These are phyloP conservation scores for Drosophila ercepeae DNA, from an alignment of 1,140 invertebrate species.

Conservation along the genomic window DNA sequence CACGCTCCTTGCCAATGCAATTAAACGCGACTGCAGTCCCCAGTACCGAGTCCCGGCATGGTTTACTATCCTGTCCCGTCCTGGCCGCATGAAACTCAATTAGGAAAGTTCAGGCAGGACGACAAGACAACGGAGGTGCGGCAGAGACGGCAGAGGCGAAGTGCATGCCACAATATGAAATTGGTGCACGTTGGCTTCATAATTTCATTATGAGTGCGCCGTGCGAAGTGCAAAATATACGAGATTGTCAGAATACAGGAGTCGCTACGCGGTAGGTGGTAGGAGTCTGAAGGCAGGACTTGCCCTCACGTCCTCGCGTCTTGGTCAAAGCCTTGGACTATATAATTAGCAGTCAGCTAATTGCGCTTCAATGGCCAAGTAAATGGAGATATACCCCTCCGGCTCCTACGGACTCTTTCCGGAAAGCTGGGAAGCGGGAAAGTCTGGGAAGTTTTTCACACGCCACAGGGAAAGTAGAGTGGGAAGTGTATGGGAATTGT, in stretches of 20 bases:
- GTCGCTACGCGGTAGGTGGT: conserved; percentile 5
- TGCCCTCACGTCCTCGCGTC: conserved; percentile 18
- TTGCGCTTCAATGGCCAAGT: conserved; percentile 71
- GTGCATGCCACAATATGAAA: conserved; percentile 60
- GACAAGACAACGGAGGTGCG: background rate
- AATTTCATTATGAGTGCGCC: conserved; percentile 72
- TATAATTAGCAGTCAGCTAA: conserved; percentile 76
- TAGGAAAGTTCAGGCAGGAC: conserved; percentile 56
- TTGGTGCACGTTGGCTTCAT: conserved; percentile 77
- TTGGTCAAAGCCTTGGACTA: conserved; percentile 46
- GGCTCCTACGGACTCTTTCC: background rate
- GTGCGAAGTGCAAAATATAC: conserved; percentile 62
- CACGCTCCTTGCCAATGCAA: conserved; percentile 65
- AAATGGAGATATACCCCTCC: conserved; percentile 33
- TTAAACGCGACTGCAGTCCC: conserved; percentile 69
- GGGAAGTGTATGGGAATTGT: conserved; percentile 25
- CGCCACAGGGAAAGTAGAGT: conserved; percentile 40
- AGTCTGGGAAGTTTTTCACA: conserved; percentile 54
- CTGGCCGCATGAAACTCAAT: conserved; percentile 68
- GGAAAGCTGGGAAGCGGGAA: conserved; percentile 8
- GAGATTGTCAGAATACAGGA: conserved; percentile 40
- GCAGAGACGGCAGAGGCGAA: background rate
- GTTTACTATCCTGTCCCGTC: conserved; percentile 38
- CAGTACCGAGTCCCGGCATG: conserved; percentile 19
- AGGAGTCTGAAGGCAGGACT: conserved; percentile 3